Evolutionary conservation across 2,888 invertebrate species (phyloP).

Genomic region (Theretra japonica): DNA sequence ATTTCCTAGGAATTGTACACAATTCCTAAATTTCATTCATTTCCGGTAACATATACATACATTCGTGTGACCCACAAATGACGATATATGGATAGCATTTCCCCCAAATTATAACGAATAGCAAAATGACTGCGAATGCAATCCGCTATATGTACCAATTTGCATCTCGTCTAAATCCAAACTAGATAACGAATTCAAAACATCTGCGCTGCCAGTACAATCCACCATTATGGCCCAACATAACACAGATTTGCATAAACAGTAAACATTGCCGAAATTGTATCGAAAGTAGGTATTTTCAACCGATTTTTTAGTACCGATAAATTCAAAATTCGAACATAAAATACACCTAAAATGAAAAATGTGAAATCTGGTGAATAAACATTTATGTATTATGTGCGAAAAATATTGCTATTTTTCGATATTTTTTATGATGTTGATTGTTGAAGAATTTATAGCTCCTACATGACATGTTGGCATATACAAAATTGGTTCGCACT

Average conservation of each 20-base stretch:
- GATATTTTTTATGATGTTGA: not conserved
- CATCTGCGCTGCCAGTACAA: constrained; percentile 1
- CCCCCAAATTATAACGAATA: not conserved
- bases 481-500: too few species aligned
- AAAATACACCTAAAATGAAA: constrained; percentile 12
- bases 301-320: not conserved
- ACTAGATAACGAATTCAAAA: constrained; percentile 6
- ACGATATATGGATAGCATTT: not conserved
- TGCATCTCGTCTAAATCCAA: constrained; percentile 3
- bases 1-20: too few species aligned
- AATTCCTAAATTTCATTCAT: too few species aligned
- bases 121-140: constrained; percentile 1
- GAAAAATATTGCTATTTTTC: not conserved
- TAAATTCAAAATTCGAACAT: not conserved
- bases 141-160: constrained; percentile 1
- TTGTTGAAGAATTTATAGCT: too few species aligned
- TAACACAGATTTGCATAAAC: constrained; percentile 25
- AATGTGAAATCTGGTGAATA: not conserved
- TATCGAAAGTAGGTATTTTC: not conserved
- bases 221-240: not conserved
- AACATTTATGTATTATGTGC: not conserved
- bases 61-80: too few species aligned
- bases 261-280: not conserved
- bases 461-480: too few species aligned
- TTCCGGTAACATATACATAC: too few species aligned